Evolutionary conservation across 2,113 vertebrate species (phyloP).

Genomic region (Melanostigma gelatinosum): DNA sequence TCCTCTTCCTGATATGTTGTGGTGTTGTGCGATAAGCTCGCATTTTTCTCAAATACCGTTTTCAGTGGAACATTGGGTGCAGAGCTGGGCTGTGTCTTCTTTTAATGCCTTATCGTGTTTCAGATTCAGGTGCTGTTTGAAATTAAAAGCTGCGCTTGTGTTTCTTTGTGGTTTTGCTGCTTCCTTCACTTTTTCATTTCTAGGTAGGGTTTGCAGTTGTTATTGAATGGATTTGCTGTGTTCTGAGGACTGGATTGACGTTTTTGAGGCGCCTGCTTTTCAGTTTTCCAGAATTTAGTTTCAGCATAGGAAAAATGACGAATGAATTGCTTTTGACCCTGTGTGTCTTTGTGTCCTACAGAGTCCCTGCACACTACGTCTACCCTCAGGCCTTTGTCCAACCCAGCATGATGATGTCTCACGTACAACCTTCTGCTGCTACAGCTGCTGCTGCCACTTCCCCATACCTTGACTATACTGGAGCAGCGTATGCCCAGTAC

Average conservation of each 20-base stretch:
- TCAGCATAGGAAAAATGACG: constrained; percentile 37
- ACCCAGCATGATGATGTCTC: constrained; percentile 93
- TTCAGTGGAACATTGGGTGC: constrained; percentile 62
- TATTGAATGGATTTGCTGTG: constrained; percentile 84
- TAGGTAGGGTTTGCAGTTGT: constrained; percentile 68
- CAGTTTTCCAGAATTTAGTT: constrained; percentile 61
- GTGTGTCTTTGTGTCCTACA: constrained; percentile 78
- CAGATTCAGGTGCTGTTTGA: constrained; percentile 67
- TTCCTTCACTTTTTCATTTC: constrained; percentile 70
- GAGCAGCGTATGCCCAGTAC: constrained; percentile 94
- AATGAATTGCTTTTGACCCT: constrained; percentile 46
- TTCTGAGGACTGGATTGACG: constrained; percentile 78
- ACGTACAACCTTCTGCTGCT: constrained; percentile 88
- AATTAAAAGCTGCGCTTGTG: constrained; percentile 74
- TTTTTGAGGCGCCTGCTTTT: constrained; percentile 77
- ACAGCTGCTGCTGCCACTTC: constrained; percentile 87
- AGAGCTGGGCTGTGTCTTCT: constrained; percentile 70
- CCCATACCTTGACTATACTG: constrained; percentile 95
- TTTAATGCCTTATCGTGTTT: constrained; percentile 68
- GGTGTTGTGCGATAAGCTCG: constrained; percentile 73
- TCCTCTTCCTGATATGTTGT: constrained; percentile 65
- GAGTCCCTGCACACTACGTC: constrained; percentile 96
- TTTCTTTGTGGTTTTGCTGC: constrained; percentile 76
- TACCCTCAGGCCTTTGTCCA: constrained; percentile 97
- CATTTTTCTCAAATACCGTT: constrained; percentile 70